Base-by-base conservation (phyloP, 2,113 vertebrate species). In the Lontra canadensis region DNA sequence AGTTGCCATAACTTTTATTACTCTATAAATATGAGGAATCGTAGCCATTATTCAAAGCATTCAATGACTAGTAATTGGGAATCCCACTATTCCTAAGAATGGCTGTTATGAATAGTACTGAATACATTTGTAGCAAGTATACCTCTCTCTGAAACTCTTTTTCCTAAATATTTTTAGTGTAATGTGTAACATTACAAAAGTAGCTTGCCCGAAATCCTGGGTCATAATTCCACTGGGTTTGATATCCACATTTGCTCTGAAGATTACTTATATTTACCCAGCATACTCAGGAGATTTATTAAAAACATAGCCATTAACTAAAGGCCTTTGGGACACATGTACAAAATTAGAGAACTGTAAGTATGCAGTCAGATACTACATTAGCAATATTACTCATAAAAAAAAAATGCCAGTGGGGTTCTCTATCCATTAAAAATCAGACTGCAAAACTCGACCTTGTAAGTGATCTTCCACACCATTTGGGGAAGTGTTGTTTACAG, bases 141-240 rank as follows among this genome's bases (percentile, higher is more conserved):
- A 31, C 63, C 55, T 97, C 84, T 97, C 87, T 17, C 0, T 84
- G 78, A 88, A 95, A 97, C 63, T 63, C 98, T 90, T 88, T 67
- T 96, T 42, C 81, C 96, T 96, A 95, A 90, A 95, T 34, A 74
- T 84, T 97, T 84, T 89, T 85, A 95, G 95, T 6, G 29, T 52
- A 96, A 89, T 88, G 83, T 87, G 92, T 97, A 97, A 97, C 89
- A 69, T 95, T 95, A 97, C 69, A 98, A 97, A 97, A 95, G 96
- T 93, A 96, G 94, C 55, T 23, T 95, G 34, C 23, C 52, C 82
- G 42, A 1, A 94, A 97, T 94, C 95, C 96, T 94, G 94, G 91
- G 97, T 97, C 82, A 91, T 97, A 93, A 94, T 34, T 95, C 96
- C 94, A 90, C 94, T 98, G 67, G 88, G 67, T 94, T 87, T 96